A percentile compares a stretch with the other conserved stretches of the same genome.
These are phyloP conservation scores for Chrysomela aeneicollis DNA, from an alignment of 2,888 invertebrate species.

Conservation along the genomic window DNA sequence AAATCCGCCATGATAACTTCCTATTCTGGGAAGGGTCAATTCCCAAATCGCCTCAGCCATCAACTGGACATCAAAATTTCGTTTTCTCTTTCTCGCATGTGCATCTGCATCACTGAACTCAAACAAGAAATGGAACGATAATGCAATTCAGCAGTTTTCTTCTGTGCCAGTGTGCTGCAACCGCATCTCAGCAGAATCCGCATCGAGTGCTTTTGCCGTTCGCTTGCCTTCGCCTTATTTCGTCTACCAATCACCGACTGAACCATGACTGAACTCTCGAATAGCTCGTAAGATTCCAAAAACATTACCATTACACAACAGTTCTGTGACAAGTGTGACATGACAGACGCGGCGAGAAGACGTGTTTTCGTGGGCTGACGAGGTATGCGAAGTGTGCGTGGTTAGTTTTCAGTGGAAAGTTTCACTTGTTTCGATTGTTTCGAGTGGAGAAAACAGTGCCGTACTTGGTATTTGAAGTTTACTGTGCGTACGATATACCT, in stretches of 20 bases:
- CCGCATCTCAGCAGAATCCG: not conserved
- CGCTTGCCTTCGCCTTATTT: not conserved
- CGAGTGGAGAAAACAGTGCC: too few relatives aligned
- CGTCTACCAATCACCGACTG: not conserved
- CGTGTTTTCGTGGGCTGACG: not conserved
- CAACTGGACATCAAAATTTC: too few relatives aligned
- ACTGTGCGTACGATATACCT: too few relatives aligned
- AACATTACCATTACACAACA: slow-evolving; percentile 1
- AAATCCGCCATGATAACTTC: too few relatives aligned
- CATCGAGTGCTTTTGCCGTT: not conserved
- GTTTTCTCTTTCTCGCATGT: too few relatives aligned
- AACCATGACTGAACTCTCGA: not conserved
- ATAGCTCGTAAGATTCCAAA: slow-evolving; percentile 3
- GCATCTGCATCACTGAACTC: too few relatives aligned
- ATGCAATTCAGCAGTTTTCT: too few relatives aligned
- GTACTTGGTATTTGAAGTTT: too few relatives aligned
- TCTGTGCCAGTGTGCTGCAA: not conserved
- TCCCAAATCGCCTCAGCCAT: too few relatives aligned
- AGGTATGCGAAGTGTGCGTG: not conserved
- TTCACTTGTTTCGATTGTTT: too few relatives aligned
- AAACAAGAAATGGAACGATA: too few relatives aligned
- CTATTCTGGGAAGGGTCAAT: too few relatives aligned
- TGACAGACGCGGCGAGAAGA: not conserved
- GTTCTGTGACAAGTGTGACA: not conserved
- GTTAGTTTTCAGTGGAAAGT: not conserved